A percentile compares a stretch with the other conserved stretches of the same genome.
Evolutionary conservation across 1,140 invertebrate genomes (phyloP).

Genomic region (Drosophila virilis): DNA sequence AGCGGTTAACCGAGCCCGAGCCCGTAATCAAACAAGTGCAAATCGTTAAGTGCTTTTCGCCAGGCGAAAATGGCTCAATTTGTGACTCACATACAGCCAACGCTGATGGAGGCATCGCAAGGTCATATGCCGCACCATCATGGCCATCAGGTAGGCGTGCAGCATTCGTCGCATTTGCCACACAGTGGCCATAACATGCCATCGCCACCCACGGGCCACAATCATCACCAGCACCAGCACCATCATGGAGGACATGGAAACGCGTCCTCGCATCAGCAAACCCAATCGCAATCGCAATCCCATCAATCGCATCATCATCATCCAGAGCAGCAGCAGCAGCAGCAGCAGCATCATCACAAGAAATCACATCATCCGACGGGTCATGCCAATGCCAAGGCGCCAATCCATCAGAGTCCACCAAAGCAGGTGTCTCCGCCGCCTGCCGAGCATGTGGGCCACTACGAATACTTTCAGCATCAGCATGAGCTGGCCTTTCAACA

Average conservation of each 20-base stretch:
- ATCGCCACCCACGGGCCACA: conserved; percentile 77
- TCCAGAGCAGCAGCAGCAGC: conserved; percentile 44
- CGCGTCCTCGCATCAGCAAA: conserved; percentile 39
- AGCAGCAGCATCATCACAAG: conserved; percentile 40
- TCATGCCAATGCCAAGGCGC: conserved; percentile 42
- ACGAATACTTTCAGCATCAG: conserved; percentile 70
- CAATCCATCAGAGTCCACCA: conserved; percentile 64
- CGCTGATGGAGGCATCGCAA: conserved; percentile 85
- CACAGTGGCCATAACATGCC: conserved; percentile 84
- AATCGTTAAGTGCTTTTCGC: conserved; percentile 41
- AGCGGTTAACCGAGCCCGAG: conserved; percentile 24
- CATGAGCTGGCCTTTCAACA: conserved; percentile 64
- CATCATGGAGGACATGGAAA: conserved; percentile 34
- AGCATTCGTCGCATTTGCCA: conserved; percentile 80
- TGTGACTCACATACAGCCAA: conserved; percentile 86
- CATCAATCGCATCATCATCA: conserved; percentile 55
- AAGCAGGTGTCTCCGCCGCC: conserved; percentile 60
- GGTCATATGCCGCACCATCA: conserved; percentile 85
- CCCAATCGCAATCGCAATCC: conserved; percentile 45
- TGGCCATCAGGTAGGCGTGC: conserved; percentile 81
- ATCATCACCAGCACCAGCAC: conserved; percentile 83
- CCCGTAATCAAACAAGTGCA: conserved; percentile 62
- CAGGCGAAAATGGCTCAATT: conserved; percentile 85
- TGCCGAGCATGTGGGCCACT: conserved; percentile 61
- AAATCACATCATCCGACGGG: conserved; percentile 42